These are phyloP conservation scores for Chrysocyon brachyurus DNA, from an alignment of 2,797 vertebrate species.

Conservation along the genomic window DNA sequence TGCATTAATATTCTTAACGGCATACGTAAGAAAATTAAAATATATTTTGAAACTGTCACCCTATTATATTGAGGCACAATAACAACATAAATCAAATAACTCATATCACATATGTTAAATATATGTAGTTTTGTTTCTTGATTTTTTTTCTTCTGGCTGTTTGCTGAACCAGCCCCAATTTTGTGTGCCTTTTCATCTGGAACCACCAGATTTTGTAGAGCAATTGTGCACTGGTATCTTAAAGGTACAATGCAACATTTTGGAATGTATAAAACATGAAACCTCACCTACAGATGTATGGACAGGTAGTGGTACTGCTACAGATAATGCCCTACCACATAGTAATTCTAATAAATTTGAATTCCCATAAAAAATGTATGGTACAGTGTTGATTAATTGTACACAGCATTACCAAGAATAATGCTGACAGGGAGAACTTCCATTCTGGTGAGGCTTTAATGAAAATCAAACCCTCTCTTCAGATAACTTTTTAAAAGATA, in stretches of 20 bases:
- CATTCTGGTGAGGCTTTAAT: background rate
- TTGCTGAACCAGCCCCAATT: background rate
- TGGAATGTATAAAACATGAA: background rate
- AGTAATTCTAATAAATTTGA: conserved; percentile 10
- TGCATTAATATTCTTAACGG: background rate
- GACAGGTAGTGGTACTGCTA: background rate
- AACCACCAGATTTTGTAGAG: background rate
- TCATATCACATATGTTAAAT: background rate
- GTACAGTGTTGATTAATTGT: background rate
- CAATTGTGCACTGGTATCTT: background rate
- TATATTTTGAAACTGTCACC: background rate
- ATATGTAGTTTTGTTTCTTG: background rate
- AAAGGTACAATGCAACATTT: background rate
- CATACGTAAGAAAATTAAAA: background rate
- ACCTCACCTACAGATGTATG: background rate
- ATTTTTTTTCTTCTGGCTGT: conserved; percentile 47
- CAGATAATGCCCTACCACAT: background rate
- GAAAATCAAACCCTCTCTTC: background rate
- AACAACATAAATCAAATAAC: conserved; percentile 3
- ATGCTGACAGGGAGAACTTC: background rate
- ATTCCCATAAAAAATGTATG: background rate
- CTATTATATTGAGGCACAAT: background rate
- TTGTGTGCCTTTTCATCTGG: background rate
- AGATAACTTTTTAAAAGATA: background rate
- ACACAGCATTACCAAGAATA: background rate